Conservation (phyloP, 2,113 vertebrate genomes). For the Sceloporus tristichus region DNA sequence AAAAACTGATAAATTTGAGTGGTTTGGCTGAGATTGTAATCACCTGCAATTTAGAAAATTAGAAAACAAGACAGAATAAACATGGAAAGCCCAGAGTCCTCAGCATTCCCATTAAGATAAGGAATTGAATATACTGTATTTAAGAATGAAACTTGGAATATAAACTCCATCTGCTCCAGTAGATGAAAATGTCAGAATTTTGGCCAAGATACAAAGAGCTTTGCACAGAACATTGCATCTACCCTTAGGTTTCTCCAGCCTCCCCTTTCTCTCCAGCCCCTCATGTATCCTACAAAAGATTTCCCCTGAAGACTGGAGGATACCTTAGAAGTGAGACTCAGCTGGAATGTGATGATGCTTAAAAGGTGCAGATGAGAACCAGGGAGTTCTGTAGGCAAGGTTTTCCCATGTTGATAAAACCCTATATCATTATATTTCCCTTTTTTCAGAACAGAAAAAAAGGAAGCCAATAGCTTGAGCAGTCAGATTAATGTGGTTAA, state of each 20-base stretch:
- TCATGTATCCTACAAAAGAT: background rate
- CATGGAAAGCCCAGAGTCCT: background rate
- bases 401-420: background rate
- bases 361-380: background rate
- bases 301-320: background rate
- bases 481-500: background rate
- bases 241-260: background rate
- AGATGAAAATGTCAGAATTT: background rate
- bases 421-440: background rate
- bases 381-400: no score
- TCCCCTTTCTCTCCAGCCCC: background rate
- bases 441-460: background rate
- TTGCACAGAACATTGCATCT: background rate
- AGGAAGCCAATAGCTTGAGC: background rate
- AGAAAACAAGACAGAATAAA: background rate
- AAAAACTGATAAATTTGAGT: background rate
- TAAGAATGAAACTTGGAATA: background rate
- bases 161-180: background rate
- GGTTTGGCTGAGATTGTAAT: background rate
- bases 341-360: background rate
- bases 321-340: no score
- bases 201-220: background rate
- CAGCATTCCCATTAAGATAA: background rate
- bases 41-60: background rate
- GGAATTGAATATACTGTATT: background rate